Evolutionary conservation across 2,797 vertebrate species (phyloP), one percentile per base, ranked within the genome.

Genomic region (Emys orbicularis): DNA sequence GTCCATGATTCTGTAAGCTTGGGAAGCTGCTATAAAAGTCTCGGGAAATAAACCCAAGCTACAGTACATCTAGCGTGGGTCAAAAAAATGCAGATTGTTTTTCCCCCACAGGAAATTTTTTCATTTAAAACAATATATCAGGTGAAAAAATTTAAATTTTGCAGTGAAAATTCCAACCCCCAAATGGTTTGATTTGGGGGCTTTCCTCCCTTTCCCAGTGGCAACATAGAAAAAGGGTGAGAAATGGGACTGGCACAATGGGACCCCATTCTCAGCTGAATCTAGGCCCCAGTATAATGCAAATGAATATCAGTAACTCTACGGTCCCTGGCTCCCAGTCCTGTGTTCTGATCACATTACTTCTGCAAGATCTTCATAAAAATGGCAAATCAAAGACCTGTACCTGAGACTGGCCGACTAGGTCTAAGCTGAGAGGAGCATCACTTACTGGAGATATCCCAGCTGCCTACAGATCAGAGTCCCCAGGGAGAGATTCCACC

Each of bases 401-500:
- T 37, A 37, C n/a, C n/a, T 68, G 18, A 37, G 18, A 19, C n/a
- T 68, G 65, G n/a, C 65, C 4, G n/a, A 68, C 61, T 68, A 19
- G 10, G 16, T 65, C n/a, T 68, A 4, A 21, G 9, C 65, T 21
- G n/a, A 5, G n/a, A 68, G 65, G 65, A 37, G 61, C 65, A 16
- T 47, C 59, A 27, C 54, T 87, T 96, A 99, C 99, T 99, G 99
- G 94, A 99, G 97, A 86, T 98, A 98, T 41, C 99, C 99, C 6
- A 99, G 98, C 89, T 98, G 98, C 94, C 91, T 97, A 98, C 99
- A 99, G 91, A 99, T 98, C 85, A 91, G 97, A 1, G 97, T 98
- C 92, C 99, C 99, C 97, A 99, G 95, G 4, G 98, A 98, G 1
- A 97, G 95, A 95, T 98, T 99, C 99, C 99, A 99, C 90, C 94